Evolutionary conservation across 2,888 invertebrate genomes (phyloP), one percentile per base, ranked within the genome.

Genomic region (Brenthis hecate): DNA sequence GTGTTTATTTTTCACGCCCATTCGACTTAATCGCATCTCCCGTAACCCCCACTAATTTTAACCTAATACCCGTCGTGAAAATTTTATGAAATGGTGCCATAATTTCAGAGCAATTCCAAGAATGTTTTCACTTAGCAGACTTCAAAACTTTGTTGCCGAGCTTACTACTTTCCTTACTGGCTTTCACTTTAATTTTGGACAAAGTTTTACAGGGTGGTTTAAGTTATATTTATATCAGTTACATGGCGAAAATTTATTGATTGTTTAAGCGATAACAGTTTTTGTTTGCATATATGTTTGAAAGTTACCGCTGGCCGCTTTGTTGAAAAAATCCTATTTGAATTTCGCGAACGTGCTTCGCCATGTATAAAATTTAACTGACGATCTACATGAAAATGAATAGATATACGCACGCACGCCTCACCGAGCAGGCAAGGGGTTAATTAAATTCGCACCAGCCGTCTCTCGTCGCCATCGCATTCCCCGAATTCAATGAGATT

Each of bases 391-490:
- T 72, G 72, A 66, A 76, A 75, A 74, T 71, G 70, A 72, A 72
- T 76, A 72, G 74, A 73, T 76, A 74, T 76, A 76, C 71, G 79
- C 80, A 83, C 80, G 79, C 78, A 80, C 81, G 86, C 81, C 83
- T 85, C 86, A 84, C 83, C 88, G 87, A 88, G 87, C 88, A 82
- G 80, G 83, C 85, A 86, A 90, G 88, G 91, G 91, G 91, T 92
- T 92, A 92, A 92, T 92, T 92, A 92, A 92, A 91, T 92, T 92
- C 89, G 89, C 92, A 91, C 89, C 88, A 89, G 86, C 85, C 85
- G 84, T 80, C 88, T 86, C 87, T 86, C 90, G 86, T 85, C 85
- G 85, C 85, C 85, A 81, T 86, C 87, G 85, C 88, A 91, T 92
- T 91, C 91, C 91, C 86, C 85, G 85, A 87, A 90, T 89, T 91